Conservation (phyloP, 2,113 vertebrate genomes). For the Podocnemis expansa region DNA sequence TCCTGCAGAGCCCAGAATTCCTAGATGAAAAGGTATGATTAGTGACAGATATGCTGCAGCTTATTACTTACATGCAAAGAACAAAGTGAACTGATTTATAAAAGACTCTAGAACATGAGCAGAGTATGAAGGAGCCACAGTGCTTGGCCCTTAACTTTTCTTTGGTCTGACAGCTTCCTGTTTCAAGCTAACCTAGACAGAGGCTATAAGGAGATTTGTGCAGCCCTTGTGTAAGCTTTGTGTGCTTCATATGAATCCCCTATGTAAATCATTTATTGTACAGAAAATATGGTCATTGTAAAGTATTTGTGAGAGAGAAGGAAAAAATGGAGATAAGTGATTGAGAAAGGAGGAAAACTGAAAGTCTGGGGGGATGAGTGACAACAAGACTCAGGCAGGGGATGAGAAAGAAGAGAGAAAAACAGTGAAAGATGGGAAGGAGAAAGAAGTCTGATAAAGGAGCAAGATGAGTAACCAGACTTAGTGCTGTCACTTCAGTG, state of each 20-base stretch:
- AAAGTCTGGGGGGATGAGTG: neutral
- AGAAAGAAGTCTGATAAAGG: neutral
- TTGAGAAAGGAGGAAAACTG: neutral
- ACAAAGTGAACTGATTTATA: neutral
- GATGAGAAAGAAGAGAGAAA: neutral
- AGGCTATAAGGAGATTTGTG: neutral
- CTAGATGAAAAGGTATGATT: conserved; percentile 54
- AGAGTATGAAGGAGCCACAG: neutral
- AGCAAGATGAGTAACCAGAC: neutral
- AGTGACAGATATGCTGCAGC: neutral
- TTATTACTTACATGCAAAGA: neutral
- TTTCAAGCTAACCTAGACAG: neutral
- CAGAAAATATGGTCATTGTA: neutral
- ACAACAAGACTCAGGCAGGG: neutral
- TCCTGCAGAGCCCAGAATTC: conserved; percentile 81
- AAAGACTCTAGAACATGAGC: neutral
- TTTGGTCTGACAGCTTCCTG: neutral
- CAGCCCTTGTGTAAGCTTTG: neutral
- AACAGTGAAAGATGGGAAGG: neutral
- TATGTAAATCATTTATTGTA: neutral
- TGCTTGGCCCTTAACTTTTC: neutral
- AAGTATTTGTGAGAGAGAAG: neutral
- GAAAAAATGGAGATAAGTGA: neutral
- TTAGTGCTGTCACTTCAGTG: neutral
- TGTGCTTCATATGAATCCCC: accelerated